Base-by-base conservation (phyloP, 2,888 invertebrate species). In the Alsophila aescularia region DNA sequence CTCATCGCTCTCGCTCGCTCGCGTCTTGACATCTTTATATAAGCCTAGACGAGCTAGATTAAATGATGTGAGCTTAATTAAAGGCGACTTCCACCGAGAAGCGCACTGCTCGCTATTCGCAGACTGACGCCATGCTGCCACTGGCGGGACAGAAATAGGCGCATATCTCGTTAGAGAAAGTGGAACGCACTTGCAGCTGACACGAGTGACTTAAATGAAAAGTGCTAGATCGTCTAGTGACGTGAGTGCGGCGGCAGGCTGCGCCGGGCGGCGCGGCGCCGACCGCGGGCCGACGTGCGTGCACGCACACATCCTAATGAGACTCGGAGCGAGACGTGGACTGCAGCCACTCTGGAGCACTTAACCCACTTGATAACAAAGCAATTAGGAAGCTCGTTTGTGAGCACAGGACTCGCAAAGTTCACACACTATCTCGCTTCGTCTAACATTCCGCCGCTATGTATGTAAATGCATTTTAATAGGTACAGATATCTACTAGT, bases 301-400 rank as follows among this genome's bases (percentile, higher is more conserved):
- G 15, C n/a, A 29, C 15, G 10, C 15, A 29, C 5, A 16, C 29
- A 2, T 41, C 27, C 16, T 41, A 31, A 41, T 41, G 41, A n/a
- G 41, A 3, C 1, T n/a, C 29, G 7, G 15, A 36, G 36, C 14
- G 36, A 6, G 29, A 39, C 24, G 10, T 9, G 7, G 18, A 18
- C 43, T 39, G 27, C 43, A 8, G 2, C 40, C 43, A 35, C 37
- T 35, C 29, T 6, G 39, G 18, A 39, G 12, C 52, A 55, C 58
- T 61, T 58, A 52, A 35, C 58, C 50, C 42, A 51, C 15, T 43
- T 52, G 61, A 55, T 61, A 61, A 55, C 60, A 45, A 52, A 39
- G 24, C 42, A 32, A 43, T 53, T 50, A 60, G 10, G 24, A 40
- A 50, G 47, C 56, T 52, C 49, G 36, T 55, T 47, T 27, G 40